phyloP scores from a whole-genome alignment of 2,888 invertebrate genomes.

The Emesis russula region DNA sequence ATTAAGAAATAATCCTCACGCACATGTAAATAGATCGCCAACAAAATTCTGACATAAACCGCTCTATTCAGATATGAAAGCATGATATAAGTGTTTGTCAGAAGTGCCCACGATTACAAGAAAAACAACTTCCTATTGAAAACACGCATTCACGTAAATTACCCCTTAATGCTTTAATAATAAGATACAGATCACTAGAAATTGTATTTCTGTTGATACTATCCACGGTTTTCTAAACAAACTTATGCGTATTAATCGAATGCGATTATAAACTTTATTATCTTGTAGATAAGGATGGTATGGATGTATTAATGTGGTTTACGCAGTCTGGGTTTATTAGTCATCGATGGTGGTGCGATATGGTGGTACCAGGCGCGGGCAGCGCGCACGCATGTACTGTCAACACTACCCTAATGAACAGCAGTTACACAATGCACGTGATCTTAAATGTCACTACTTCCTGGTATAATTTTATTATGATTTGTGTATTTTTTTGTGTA shows the following conservation, averaged over 20 bases:
- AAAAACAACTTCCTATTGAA: constrained; percentile 87
- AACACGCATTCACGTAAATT: constrained; percentile 79
- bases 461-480: constrained; percentile 94
- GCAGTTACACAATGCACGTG: constrained; percentile 95
- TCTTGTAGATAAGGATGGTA: constrained; percentile 57
- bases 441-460: constrained; percentile 94
- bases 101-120: constrained; percentile 95
- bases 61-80: constrained; percentile 95
- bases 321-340: constrained; percentile 93
- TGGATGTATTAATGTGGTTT: constrained; percentile 77
- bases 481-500: constrained; percentile 96
- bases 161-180: constrained; percentile 86
- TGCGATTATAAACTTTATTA: constrained; percentile 58
- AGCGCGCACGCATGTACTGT: constrained; percentile 95
- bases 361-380: constrained; percentile 94
- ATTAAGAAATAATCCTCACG: constrained; percentile 93
- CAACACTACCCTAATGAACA: constrained; percentile 96
- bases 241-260: constrained; percentile 74
- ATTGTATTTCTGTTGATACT: constrained; percentile 89
- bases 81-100: constrained; percentile 94
- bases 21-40: constrained; percentile 93
- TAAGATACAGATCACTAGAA: constrained; percentile 90
- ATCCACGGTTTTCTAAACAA: constrained; percentile 92
- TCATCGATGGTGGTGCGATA: constrained; percentile 96
- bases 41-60: constrained; percentile 94